Conservation (phyloP, 2,797 vertebrate species). For the Aselliscus stoliczkanus region DNA sequence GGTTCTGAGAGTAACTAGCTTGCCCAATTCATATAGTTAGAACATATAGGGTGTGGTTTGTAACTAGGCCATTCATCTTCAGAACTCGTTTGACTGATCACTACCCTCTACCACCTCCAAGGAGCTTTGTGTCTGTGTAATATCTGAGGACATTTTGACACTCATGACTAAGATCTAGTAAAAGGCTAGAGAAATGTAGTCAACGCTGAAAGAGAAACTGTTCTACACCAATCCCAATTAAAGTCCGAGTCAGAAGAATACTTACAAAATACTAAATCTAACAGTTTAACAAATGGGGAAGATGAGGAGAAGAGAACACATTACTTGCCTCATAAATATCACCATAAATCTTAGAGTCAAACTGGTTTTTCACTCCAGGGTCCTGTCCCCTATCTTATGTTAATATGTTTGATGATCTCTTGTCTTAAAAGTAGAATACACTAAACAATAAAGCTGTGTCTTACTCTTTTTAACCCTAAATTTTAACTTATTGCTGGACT, state of each 20-base stretch:
- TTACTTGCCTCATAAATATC: background rate
- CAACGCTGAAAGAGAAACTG: background rate
- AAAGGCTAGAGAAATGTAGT: background rate
- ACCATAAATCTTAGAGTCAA: background rate
- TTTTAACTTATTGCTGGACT: background rate
- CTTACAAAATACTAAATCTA: background rate
- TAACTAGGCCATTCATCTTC: background rate
- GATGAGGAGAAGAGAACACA: background rate
- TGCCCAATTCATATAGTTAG: background rate
- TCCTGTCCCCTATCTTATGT: background rate
- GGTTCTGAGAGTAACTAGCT: background rate
- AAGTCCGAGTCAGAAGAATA: background rate
- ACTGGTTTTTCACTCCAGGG: background rate
- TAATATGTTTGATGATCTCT: background rate
- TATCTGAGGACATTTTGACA: background rate
- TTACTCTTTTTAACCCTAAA: background rate
- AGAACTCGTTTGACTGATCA: background rate
- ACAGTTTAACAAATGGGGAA: background rate
- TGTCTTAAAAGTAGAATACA: background rate
- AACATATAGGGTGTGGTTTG: background rate
- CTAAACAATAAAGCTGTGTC: background rate
- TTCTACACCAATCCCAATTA: background rate
- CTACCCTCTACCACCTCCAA: background rate
- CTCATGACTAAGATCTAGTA: background rate
- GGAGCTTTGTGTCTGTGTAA: background rate